These are phyloP conservation scores for Molorchus minor DNA, from an alignment of 2,888 invertebrate genomes.

Conservation along the genomic window DNA sequence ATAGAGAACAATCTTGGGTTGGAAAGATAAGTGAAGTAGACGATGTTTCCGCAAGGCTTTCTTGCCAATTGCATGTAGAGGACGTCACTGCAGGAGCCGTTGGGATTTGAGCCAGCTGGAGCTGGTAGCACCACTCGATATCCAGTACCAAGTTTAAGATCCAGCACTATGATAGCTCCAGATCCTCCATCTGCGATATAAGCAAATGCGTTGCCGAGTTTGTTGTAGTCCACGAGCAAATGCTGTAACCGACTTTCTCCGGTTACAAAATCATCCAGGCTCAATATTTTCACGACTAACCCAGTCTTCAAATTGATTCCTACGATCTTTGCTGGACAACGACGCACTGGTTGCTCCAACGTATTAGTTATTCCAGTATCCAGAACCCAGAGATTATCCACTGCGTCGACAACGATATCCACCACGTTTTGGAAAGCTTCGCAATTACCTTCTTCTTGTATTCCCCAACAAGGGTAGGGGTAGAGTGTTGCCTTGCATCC, in stretches of 20 bases:
- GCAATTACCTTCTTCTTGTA: constrained; percentile 76
- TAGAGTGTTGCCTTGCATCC: constrained; percentile 65
- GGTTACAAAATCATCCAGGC: constrained; percentile 64
- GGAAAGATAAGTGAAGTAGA: constrained; percentile 69
- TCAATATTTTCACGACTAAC: constrained; percentile 65
- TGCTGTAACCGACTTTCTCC: constrained; percentile 68
- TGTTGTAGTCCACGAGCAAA: constrained; percentile 68
- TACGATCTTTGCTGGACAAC: constrained; percentile 70
- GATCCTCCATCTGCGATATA: constrained; percentile 65
- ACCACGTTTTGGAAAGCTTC: constrained; percentile 76
- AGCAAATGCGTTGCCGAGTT: constrained; percentile 63
- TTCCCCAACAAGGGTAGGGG: constrained; percentile 74
- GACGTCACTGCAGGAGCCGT: constrained; percentile 63
- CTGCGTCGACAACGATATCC: constrained; percentile 70
- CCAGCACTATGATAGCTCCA: constrained; percentile 65
- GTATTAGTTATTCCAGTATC: constrained; percentile 71
- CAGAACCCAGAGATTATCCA: constrained; percentile 69
- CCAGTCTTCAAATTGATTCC: constrained; percentile 68
- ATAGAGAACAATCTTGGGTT: constrained; percentile 68
- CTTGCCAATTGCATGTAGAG: constrained; percentile 68
- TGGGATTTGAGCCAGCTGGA: constrained; percentile 57
- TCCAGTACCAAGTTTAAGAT: constrained; percentile 64
- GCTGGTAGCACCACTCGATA: constrained; percentile 69
- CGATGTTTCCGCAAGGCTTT: constrained; percentile 63
- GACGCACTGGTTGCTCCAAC: constrained; percentile 67